Percentiles rank a stretch among this genome's conserved stretches.
Evolutionary conservation across 2,888 invertebrate species (phyloP).

Genomic region (Lepidonotus clava): DNA sequence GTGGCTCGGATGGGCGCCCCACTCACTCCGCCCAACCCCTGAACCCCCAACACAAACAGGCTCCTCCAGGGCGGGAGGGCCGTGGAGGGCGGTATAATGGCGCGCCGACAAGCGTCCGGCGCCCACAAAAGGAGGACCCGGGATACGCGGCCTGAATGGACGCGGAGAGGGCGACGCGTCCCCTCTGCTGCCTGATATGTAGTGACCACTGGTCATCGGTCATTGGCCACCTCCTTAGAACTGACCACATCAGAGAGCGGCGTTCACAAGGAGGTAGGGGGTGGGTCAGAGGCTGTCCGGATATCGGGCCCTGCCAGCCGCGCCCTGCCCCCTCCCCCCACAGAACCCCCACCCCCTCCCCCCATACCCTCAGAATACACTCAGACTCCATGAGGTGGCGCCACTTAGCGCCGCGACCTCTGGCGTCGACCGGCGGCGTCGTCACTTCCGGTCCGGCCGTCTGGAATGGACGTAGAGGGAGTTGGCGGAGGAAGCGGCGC

Average conservation of each 20-base stretch:
- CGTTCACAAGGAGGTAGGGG: neutral
- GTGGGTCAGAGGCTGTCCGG: neutral
- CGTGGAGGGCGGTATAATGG: neutral
- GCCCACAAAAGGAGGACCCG: conserved; percentile 25
- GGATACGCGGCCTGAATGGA: neutral
- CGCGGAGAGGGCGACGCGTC: neutral
- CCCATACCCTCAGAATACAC: neutral
- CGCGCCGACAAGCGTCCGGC: neutral
- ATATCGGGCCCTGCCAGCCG: neutral
- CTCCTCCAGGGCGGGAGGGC: too few relatives aligned
- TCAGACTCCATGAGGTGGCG: conserved; percentile 8
- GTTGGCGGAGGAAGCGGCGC: neutral
- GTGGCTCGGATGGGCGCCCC: too few relatives aligned
- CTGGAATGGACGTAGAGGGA: conserved; percentile 28
- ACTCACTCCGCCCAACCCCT: too few relatives aligned
- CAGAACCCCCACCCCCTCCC: neutral
- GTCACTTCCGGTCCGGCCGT: conserved; percentile 27
- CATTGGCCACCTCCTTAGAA: conserved; percentile 32
- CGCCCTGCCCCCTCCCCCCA: neutral
- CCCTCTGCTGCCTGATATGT: neutral
- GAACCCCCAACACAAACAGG: too few relatives aligned
- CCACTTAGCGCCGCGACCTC: conserved; percentile 45
- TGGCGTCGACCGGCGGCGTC: conserved; percentile 11
- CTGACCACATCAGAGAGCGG: conserved; percentile 24
- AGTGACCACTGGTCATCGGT: conserved; percentile 43